Percentiles rank a stretch among this genome's conserved stretches.
Evolutionary conservation across 2,113 vertebrate genomes (phyloP).

Genomic region (Prochilodus magdalenae): DNA sequence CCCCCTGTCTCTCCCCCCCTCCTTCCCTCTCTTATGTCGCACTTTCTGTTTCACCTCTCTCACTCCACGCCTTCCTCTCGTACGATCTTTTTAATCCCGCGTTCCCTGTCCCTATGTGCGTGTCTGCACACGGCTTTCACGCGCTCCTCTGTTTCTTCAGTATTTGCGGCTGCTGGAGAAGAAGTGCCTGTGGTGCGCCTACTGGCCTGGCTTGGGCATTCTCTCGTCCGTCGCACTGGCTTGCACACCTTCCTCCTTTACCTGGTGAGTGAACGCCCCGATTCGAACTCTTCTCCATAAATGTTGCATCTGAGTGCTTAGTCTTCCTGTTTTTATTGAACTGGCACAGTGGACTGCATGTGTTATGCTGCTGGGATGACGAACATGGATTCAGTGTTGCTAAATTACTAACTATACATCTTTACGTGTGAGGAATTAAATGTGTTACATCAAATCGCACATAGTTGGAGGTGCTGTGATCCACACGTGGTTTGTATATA

Average conservation of each 20-base stretch:
- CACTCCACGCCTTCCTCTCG: background rate
- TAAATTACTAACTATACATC: background rate
- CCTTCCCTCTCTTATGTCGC: background rate
- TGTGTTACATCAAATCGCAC: background rate
- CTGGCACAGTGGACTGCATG: no score
- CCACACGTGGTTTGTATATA: slow-evolving; percentile 1
- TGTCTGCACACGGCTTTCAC: slow-evolving; percentile 57
- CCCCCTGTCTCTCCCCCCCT: background rate
- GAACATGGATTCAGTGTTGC: no score
- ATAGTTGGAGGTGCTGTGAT: background rate
- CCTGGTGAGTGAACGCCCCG: slow-evolving; percentile 81
- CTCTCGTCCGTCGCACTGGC: slow-evolving; percentile 87
- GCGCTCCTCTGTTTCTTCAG: slow-evolving; percentile 62
- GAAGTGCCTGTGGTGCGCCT: slow-evolving; percentile 88
- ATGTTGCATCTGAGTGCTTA: no score
- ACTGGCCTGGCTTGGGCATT: slow-evolving; percentile 89
- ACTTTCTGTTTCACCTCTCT: slow-evolving; percentile 3
- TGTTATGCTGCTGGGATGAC: background rate
- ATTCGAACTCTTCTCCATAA: background rate
- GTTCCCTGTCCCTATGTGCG: background rate
- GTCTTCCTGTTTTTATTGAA: no score
- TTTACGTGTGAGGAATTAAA: slow-evolving; percentile 3
- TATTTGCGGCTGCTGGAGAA: slow-evolving; percentile 73
- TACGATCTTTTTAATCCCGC: slow-evolving; percentile 3
- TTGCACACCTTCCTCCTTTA: slow-evolving; percentile 90